Evolutionary conservation across 2,113 vertebrate species (phyloP), one percentile per base, ranked within the genome.

Genomic region (Tichodroma muraria): DNA sequence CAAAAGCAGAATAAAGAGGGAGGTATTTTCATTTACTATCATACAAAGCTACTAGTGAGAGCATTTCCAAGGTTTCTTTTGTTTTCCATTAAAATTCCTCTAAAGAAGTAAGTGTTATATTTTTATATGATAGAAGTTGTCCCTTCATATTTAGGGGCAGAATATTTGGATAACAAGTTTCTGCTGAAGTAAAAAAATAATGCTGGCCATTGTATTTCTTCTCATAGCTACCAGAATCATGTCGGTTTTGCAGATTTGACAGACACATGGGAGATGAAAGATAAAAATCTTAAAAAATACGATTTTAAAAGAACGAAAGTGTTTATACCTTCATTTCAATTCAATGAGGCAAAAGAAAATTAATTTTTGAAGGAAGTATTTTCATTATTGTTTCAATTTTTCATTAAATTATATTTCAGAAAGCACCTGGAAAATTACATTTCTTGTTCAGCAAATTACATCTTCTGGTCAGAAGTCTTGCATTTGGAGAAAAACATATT

Each of bases 251-350:
- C 19, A 53, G 49, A 25, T 56, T 35, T 76, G 42, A 15, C 10
- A 30, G 40, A 47, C 4, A 63, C 33, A 76, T 14, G 3, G 15
- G 8, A 92, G 15, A 28, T 3, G 14, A 64, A 85, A 90, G 40
- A 35, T 4, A 47, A 5, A 66, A 88, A 75, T 49, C 6, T 37
- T 2, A 0, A 12, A 66, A 61, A 20, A 35, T 0, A 33, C 0
- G 0, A 35, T 35, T 92, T 89, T 40, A 8, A 60, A 56, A 61
- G 20, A 64, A 42, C 4, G 31, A 9, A 4, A 42, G 6, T 31
- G 21, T 45, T 85, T 65, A 33, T 66, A 40, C 6, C 15, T 83
- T 77, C 64, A 13, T 60, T 40, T 88, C 16, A 71, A 20, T 54
- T 63, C 22, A 61, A 18, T 16, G 21, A 71, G 4, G 17, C 7